Conservation (phyloP, 2,888 invertebrate species). For the Drosophila siamana region DNA sequence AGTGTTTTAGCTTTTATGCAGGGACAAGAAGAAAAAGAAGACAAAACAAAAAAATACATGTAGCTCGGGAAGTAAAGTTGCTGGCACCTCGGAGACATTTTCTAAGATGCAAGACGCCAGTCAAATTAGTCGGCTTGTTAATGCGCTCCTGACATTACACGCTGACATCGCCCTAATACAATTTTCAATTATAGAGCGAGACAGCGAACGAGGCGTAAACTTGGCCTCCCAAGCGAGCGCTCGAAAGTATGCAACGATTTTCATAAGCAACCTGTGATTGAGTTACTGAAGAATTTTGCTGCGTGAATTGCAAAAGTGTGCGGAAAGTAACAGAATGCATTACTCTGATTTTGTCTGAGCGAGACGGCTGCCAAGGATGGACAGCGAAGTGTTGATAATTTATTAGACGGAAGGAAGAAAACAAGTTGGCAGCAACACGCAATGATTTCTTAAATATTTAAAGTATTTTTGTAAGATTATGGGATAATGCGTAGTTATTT, state of each 20-base stretch:
- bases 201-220: background rate
- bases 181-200: slow-evolving; percentile 54
- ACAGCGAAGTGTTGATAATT: too few relatives aligned
- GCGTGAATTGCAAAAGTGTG: background rate
- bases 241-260: slow-evolving; percentile 3
- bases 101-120: slow-evolving; percentile 49
- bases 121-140: slow-evolving; percentile 67
- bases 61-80: background rate
- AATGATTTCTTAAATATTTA: too few relatives aligned
- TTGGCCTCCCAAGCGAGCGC: background rate
- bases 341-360: too few relatives aligned
- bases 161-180: slow-evolving; percentile 49
- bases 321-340: too few relatives aligned
- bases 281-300: background rate
- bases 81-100: slow-evolving; percentile 29
- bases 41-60: background rate
- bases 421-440: too few relatives aligned
- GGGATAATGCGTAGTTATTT: too few relatives aligned
- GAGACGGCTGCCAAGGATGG: too few relatives aligned
- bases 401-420: too few relatives aligned
- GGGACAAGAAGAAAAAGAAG: background rate
- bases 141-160: slow-evolving; percentile 49
- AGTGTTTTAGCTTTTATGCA: slow-evolving; percentile 65
- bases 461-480: too few relatives aligned
- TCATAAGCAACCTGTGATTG: slow-evolving; percentile 3